Base-by-base conservation (phyloP, 2,797 vertebrate genomes). In the Mastacembelus armatus region DNA sequence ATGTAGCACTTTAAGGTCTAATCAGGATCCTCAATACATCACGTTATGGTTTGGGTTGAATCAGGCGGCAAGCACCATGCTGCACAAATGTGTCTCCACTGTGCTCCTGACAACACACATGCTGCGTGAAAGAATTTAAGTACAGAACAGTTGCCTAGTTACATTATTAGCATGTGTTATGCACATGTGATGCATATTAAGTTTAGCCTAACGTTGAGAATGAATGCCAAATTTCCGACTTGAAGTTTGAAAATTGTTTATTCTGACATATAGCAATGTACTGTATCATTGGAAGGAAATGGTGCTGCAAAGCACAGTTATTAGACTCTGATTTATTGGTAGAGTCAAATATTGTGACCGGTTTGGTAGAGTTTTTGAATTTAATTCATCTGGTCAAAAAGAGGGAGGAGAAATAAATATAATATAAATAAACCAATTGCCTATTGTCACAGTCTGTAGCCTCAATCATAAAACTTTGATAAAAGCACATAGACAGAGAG, bases 1-100 rank as follows among this genome's bases (percentile, higher is more conserved):
- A 52, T 49, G 50, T 29, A 32, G 51, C 44, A 48, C 35, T 21
- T 32, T 7, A 59, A n/a, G 26, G 32, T 35, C 26, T 66, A 21
- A 27, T 54, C 44, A 18, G 47, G 44, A 68, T 57, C 39, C 45
- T 65, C 42, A 72, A 76, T 27, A 35, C n/a, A 66, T 30, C 22
- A 3, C 35, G 26, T 58, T 67, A 7, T 35, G 8, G 56, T 50
- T 56, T 55, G 47, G 19, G 18, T 49, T n/a, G 35, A 62, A 39
- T 27, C 50, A 29, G 30, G n/a, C 4, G 1, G 27, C 11, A 16
- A 18, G 38, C 11, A 39, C 10, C 30, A 27, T 4, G n/a, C 22
- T 21, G 19, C 57, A 62, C 29, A 22, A 35, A 15, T 5, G 24
- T 26, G 26, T 19, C 45, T 29, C 43, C 7, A 12, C 7, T 30